phyloP scores from a whole-genome alignment of 1,140 invertebrate genomes.

The Spodoptera frugiperda region DNA sequence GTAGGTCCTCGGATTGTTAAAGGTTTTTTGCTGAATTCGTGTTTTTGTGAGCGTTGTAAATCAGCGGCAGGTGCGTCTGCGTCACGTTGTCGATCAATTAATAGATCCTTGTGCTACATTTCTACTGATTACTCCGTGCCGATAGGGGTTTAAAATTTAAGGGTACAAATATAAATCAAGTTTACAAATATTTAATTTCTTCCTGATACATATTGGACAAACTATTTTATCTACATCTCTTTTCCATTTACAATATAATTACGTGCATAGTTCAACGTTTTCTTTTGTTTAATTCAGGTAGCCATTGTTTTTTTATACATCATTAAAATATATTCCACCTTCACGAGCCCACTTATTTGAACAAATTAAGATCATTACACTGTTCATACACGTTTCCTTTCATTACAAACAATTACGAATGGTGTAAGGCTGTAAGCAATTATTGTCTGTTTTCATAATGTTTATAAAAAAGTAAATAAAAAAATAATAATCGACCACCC shows the following conservation, averaged over 20 bases:
- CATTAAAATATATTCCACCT: background rate
- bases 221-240: too few species aligned
- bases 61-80: constrained; percentile 47
- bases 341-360: background rate
- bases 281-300: constrained; percentile 3
- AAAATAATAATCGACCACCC: constrained; percentile 46
- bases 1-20: constrained; percentile 42
- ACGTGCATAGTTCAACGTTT: too few species aligned
- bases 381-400: constrained; percentile 33
- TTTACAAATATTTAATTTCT: too few species aligned
- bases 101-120: constrained; percentile 21
- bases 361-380: constrained; percentile 34
- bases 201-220: too few species aligned
- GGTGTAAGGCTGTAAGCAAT: constrained; percentile 22
- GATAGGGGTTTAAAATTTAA: too few species aligned
- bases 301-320: background rate
- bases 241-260: too few species aligned
- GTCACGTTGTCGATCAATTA: constrained; percentile 53
- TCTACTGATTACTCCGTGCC: background rate
- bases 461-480: constrained; percentile 34
- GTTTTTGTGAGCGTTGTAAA: constrained; percentile 38
- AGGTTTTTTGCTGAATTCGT: constrained; percentile 51
- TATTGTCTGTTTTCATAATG: constrained; percentile 25
- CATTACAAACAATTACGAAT: constrained; percentile 23
- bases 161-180: too few species aligned